Percentiles rank a stretch among this genome's conserved stretches.
Conservation (phyloP, 92 coral and sea anemone species). For the Palythoa caribaeorum region DNA sequence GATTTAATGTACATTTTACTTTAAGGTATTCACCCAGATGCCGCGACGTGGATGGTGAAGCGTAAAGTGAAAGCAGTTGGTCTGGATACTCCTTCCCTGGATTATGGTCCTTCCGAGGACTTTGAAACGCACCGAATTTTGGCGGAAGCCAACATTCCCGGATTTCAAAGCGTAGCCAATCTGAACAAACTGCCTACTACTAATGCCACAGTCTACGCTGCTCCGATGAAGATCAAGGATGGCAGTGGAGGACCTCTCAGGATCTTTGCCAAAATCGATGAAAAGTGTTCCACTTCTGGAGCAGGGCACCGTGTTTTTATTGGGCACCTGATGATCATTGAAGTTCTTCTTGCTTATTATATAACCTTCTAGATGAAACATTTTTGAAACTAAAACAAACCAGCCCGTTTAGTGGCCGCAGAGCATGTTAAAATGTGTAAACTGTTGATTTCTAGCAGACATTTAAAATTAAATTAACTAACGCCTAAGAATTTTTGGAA, state of each 20-base stretch:
- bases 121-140: background rate
- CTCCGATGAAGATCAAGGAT: constrained; percentile 75
- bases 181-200: constrained; percentile 38
- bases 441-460: no score
- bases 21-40: background rate
- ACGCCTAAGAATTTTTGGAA: no score
- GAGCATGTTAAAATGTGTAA: no score
- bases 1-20: constrained; percentile 57
- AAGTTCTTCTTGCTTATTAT: background rate
- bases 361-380: background rate
- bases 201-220: constrained; percentile 77
- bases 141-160: background rate
- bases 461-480: no score
- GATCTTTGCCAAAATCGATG: constrained; percentile 60
- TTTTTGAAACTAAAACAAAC: no score
- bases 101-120: constrained; percentile 1
- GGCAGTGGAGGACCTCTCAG: constrained; percentile 85
- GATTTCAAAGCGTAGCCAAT: background rate
- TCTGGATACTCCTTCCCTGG: background rate
- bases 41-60: background rate
- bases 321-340: background rate
- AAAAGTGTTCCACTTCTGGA: background rate
- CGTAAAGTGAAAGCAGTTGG: constrained; percentile 2
- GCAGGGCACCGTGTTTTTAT: background rate
- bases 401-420: no score